A percentile compares a stretch with the other conserved stretches of the same genome.
Conservation (phyloP, 2,797 vertebrate species). For the Gymnocypris eckloni region DNA sequence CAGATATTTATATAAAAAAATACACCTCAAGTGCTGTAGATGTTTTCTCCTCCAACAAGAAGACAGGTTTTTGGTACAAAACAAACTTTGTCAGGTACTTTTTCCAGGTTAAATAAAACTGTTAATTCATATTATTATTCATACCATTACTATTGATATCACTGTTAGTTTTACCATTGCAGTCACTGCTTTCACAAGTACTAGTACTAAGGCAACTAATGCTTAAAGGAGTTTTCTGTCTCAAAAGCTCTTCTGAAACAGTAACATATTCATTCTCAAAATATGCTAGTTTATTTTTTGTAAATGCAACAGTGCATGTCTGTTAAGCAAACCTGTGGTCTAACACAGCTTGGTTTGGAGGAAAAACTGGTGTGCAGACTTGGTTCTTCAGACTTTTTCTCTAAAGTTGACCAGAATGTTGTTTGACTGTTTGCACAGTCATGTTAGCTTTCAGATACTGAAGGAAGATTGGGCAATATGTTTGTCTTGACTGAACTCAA, state of each 20-base stretch:
- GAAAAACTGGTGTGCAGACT: neutral
- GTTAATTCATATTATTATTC: neutral
- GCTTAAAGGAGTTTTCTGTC: neutral
- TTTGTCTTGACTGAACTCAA: neutral
- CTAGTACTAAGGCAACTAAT: neutral
- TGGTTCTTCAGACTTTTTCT: neutral
- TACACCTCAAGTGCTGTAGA: neutral
- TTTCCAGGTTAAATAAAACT: neutral
- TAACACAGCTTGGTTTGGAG: neutral
- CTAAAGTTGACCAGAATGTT: neutral
- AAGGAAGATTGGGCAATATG: neutral
- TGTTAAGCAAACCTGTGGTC: neutral
- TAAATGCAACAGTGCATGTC: neutral
- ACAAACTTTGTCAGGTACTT: neutral
- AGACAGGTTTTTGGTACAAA: neutral
- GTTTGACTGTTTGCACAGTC: conserved; percentile 7
- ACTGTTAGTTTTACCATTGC: neutral
- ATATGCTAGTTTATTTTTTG: conserved; percentile 2
- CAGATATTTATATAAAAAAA: neutral
- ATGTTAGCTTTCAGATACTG: conserved; percentile 12
- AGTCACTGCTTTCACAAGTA: neutral
- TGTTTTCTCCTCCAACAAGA: neutral
- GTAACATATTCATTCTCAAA: conserved; percentile 9
- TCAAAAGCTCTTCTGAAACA: neutral
- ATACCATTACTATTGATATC: neutral